Percentiles rank a stretch among this genome's conserved stretches.
phyloP scores from a whole-genome alignment of 2,113 vertebrate species.

The Chaenogobius annularis region DNA sequence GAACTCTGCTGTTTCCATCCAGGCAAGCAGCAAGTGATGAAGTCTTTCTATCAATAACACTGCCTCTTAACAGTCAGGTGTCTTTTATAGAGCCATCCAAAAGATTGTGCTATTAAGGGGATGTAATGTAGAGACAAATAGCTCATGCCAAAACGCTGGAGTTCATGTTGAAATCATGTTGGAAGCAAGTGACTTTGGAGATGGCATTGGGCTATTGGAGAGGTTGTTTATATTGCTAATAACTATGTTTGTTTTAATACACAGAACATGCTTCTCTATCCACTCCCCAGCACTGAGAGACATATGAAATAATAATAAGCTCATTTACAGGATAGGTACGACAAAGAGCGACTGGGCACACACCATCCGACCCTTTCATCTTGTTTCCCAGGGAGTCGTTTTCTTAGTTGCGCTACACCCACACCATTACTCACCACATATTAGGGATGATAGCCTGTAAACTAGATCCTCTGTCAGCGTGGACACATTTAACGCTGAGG shows the following conservation, averaged over 20 bases:
- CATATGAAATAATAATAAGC: conserved; percentile 71
- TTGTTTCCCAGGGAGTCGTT: conserved; percentile 58
- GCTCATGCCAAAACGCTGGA: conserved; percentile 7
- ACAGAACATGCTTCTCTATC: conserved; percentile 45
- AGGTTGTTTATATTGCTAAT: conserved; percentile 50
- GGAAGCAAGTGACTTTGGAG: conserved; percentile 27
- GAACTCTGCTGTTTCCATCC: conserved; percentile 43
- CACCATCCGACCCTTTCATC: conserved; percentile 59
- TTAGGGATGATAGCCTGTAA: conserved; percentile 61
- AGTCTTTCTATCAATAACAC: conserved; percentile 39
- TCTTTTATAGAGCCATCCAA: conserved; percentile 53
- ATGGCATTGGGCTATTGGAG: conserved; percentile 51
- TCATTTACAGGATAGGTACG: conserved; percentile 62
- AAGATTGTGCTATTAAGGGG: conserved; percentile 11
- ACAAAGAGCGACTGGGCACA: conserved; percentile 59
- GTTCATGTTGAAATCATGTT: conserved; percentile 19
- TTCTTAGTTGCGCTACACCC: conserved; percentile 55
- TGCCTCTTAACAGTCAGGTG: conserved; percentile 49
- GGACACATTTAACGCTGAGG: conserved; percentile 36
- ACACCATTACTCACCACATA: conserved; percentile 60
- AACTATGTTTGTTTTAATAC: conserved; percentile 46
- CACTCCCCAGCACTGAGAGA: conserved; percentile 41
- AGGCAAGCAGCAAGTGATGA: conserved; percentile 26
- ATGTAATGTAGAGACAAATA: conserved; percentile 30
- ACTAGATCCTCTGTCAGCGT: conserved; percentile 47